Conservation (phyloP, 2,797 vertebrate genomes). For the Zenarchopterus dispar region DNA sequence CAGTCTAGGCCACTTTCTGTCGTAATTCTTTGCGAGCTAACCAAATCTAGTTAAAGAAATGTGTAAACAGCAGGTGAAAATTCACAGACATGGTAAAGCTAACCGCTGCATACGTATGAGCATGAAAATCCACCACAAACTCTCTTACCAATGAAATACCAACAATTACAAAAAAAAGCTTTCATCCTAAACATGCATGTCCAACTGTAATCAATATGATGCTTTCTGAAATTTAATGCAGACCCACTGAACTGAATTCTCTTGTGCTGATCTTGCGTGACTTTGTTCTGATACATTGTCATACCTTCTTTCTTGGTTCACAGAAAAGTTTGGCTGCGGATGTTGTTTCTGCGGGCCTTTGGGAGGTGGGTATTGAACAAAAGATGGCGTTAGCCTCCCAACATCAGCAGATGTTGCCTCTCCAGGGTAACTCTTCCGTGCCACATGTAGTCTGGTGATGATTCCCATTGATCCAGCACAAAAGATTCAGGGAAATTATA, state of each 20-base stretch:
- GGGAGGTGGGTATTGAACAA: slow-evolving; percentile 53
- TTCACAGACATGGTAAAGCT: not conserved
- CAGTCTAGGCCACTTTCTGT: too few relatives aligned
- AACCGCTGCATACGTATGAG: not conserved
- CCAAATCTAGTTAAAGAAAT: too few relatives aligned
- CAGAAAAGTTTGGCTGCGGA: slow-evolving; percentile 29
- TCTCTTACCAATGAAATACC: not conserved
- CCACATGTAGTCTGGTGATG: slow-evolving; percentile 27
- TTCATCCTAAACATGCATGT: slow-evolving; percentile 4
- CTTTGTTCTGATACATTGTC: slow-evolving; percentile 19
- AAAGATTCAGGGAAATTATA: slow-evolving; percentile 46
- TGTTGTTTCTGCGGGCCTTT: slow-evolving; percentile 35
- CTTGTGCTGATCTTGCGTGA: slow-evolving; percentile 7
- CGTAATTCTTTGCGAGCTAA: too few relatives aligned
- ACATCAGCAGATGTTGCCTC: slow-evolving; percentile 37
- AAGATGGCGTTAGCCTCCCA: slow-evolving; percentile 26
- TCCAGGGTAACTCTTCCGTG: slow-evolving; percentile 37
- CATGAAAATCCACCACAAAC: not conserved
- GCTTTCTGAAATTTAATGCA: slow-evolving; percentile 7
- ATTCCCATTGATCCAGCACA: slow-evolving; percentile 60
- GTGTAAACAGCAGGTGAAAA: not conserved
- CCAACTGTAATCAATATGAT: slow-evolving; percentile 32
- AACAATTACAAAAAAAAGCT: slow-evolving; percentile 20
- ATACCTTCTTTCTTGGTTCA: slow-evolving; percentile 38
- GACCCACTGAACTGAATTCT: not conserved